These are phyloP conservation scores for Xiphophorus hellerii DNA, from an alignment of 2,113 vertebrate genomes.

Conservation along the genomic window DNA sequence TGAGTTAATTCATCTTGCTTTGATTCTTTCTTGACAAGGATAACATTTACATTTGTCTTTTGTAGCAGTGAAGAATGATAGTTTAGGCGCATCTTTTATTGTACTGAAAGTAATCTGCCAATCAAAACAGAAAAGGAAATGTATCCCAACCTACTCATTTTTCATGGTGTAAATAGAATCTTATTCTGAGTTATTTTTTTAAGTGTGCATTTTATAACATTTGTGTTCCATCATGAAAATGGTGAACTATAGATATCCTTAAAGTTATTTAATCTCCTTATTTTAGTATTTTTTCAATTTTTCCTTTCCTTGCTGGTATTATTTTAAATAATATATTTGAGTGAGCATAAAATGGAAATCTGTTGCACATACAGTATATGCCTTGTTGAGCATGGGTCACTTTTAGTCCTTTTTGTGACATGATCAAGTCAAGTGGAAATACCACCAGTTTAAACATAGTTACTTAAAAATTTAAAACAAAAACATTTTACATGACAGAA, in stretches of 20 bases:
- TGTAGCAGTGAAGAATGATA: not conserved
- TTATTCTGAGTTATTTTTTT: too few relatives aligned
- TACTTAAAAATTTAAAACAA: too few relatives aligned
- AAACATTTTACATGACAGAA: too few relatives aligned
- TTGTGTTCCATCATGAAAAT: too few relatives aligned
- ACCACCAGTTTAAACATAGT: too few relatives aligned
- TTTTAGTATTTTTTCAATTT: not conserved
- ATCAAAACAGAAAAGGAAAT: not conserved
- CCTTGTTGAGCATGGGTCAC: conserved; percentile 26
- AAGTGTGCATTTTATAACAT: too few relatives aligned
- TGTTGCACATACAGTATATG: conserved; percentile 50
- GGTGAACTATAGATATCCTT: too few relatives aligned
- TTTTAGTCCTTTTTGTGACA: too few relatives aligned
- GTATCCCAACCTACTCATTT: not conserved
- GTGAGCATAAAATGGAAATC: conserved; percentile 16
- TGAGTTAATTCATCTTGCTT: conserved; percentile 26
- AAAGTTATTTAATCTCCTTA: not conserved
- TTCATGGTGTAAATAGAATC: not conserved
- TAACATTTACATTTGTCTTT: conserved; percentile 19
- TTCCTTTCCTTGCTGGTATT: not conserved
- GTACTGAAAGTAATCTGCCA: not conserved
- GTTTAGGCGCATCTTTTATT: not conserved
- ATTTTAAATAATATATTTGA: not conserved
- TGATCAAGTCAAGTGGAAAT: too few relatives aligned
- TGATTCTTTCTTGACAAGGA: not conserved